Percentiles rank a stretch among this genome's conserved stretches.
Evolutionary conservation across 2,888 invertebrate species (phyloP).

Genomic region (Heteropelma amictum): DNA sequence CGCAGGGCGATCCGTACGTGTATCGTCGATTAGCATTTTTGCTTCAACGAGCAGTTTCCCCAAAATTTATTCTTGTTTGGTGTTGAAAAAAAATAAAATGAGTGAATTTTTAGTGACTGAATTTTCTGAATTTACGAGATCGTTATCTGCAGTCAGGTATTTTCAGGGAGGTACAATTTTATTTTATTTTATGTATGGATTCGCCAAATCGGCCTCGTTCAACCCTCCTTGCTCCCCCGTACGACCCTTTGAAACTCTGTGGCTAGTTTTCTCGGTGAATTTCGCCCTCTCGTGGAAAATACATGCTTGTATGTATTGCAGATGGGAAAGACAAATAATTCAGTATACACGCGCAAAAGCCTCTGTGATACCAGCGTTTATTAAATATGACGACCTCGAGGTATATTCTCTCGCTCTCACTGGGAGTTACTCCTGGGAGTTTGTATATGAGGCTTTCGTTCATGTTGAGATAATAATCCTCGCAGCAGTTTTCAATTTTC

Average conservation of each 20-base stretch:
- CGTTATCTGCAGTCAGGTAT: too few species aligned
- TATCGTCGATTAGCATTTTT: constrained; percentile 18
- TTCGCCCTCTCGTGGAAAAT: too few species aligned
- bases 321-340: constrained; percentile 1
- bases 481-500: constrained; percentile 33
- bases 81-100: neutral
- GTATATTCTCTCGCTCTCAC: constrained; percentile 5
- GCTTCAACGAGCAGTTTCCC: neutral
- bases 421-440: constrained; percentile 3
- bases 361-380: constrained; percentile 45
- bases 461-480: constrained; percentile 45
- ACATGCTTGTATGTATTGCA: neutral
- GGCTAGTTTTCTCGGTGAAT: constrained; percentile 44
- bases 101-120: neutral
- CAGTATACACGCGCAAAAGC: constrained; percentile 10
- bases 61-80: neutral
- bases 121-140: too few species aligned
- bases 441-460: constrained; percentile 20
- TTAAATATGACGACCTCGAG: constrained; percentile 47
- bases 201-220: constrained; percentile 30
- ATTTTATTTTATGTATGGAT: too few species aligned
- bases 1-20: too few species aligned
- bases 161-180: too few species aligned
- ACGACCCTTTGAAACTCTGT: constrained; percentile 53
- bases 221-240: constrained; percentile 24